Conservation (phyloP, 2,797 vertebrate genomes). For the Carduelis carduelis region DNA sequence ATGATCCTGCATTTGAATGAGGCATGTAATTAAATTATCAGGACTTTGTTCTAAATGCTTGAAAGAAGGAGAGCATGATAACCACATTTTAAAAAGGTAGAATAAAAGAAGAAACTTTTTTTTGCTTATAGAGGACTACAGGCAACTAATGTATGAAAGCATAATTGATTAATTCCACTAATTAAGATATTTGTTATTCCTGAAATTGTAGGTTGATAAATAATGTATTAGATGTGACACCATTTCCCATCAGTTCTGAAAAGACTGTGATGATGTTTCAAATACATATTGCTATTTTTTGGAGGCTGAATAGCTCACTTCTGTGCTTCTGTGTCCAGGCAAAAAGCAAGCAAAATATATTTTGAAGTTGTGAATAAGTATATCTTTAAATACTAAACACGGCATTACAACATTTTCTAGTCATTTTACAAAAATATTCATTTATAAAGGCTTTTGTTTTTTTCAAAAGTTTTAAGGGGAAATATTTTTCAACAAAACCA, state of each 20-base stretch:
- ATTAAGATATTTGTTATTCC: slow-evolving; percentile 66
- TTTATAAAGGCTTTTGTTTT: not conserved
- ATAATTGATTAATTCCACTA: slow-evolving; percentile 59
- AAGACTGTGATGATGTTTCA: not conserved
- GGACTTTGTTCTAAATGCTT: slow-evolving; percentile 61
- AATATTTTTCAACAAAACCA: not conserved
- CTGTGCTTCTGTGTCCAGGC: not conserved
- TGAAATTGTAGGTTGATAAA: slow-evolving; percentile 42
- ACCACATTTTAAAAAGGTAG: slow-evolving; percentile 55
- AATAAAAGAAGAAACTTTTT: slow-evolving; percentile 32
- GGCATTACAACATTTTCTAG: not conserved
- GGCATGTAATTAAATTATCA: slow-evolving; percentile 67
- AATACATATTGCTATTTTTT: not conserved
- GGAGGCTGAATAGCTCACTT: not conserved
- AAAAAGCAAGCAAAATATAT: not conserved
- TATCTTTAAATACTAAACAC: not conserved
- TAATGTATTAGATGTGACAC: slow-evolving; percentile 33
- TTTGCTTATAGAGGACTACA: slow-evolving; percentile 9
- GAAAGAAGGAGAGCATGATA: slow-evolving; percentile 45
- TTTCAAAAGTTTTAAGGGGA: not conserved
- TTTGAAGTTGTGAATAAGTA: not conserved
- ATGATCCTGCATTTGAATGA: slow-evolving; percentile 59
- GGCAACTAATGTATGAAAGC: slow-evolving; percentile 44
- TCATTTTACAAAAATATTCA: not conserved
- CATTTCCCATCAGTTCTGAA: slow-evolving; percentile 17